Percentiles rank a stretch among this genome's conserved stretches.
Conservation (phyloP, 2,797 vertebrate species). For the Arctocebus calabarensis region DNA sequence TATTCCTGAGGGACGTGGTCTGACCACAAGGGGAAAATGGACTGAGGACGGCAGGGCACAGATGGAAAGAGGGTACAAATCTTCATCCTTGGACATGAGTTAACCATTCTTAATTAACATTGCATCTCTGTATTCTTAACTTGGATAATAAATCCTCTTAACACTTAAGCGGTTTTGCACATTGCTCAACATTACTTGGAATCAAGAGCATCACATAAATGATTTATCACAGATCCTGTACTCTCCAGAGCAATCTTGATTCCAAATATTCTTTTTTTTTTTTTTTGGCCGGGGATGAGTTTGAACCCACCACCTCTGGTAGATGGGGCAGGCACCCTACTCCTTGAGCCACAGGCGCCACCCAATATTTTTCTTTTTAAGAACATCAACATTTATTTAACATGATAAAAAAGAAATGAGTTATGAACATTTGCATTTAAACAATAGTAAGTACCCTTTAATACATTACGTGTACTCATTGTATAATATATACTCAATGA, state of each 20-base stretch:
- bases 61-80: not conserved
- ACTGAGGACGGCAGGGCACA: not conserved
- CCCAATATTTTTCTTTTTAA: conserved; percentile 83
- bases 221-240: not conserved
- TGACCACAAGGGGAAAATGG: not conserved
- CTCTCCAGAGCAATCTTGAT: not conserved
- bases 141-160: not conserved
- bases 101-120: not conserved
- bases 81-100: not conserved
- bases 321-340: too few species aligned
- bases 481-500: conserved; percentile 96
- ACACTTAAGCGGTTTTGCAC: not conserved
- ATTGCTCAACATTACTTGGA: not conserved
- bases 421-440: conserved; percentile 95
- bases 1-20: not conserved
- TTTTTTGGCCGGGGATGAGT: too few species aligned
- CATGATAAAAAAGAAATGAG: conserved; percentile 99
- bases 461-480: conserved; percentile 92
- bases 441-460: conserved; percentile 94
- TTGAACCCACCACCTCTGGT: too few species aligned
- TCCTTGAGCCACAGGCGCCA: too few species aligned
- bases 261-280: not conserved
- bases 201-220: not conserved
- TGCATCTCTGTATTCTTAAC: not conserved
- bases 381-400: conserved; percentile 99